Evolutionary conservation across 2,888 invertebrate genomes (phyloP), one percentile per base, ranked within the genome.

Genomic region (Conops quadrifasciatus): DNA sequence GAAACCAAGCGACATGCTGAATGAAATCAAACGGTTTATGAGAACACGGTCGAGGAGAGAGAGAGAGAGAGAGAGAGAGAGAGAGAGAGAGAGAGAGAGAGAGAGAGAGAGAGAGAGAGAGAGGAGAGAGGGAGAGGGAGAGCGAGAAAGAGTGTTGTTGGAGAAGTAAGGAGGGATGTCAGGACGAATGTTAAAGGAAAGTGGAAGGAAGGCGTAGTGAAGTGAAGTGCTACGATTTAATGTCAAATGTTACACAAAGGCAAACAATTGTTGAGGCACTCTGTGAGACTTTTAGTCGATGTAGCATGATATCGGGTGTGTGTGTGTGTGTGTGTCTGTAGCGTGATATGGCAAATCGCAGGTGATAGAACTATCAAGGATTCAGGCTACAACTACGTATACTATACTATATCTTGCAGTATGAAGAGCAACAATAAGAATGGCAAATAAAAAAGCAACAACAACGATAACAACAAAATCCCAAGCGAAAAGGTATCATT

Each of bases 1-100:
- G 75, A 76, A 76, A 72, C 71, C 67, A 60, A 59, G 67, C 9
- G 67, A 67, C 67, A 60, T 43, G 66, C 11, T 24, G 53, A 66
- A 66, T 47, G 59, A 67, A 45, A 59, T 45, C 30, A 24, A 45
- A 43, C 36, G 19, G 36, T 36, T 36, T 26, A 58, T 26, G 26
- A 15, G 3, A 28, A 59, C 53, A 21, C 26, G 30, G 21, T 3
- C 26, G 2, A 26, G 36, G 21, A 28, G n/a, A 28, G 47, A 21
- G 63, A 63, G 47, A 21, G 16, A 45, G 47, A 26, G n/a, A 28
- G 28, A 28, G 28, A 28, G 19, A 3, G 7, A 47, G 26, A 16
- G n/a, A 49, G 2, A 30, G 13, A 24, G 30, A 13, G 19, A 19
- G 21, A 36, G 13, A 45, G 43, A 11, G 30, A 45, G 19, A 24